These are phyloP conservation scores for Drosophila lacertosa DNA, from an alignment of 1,140 invertebrate species.

Conservation along the genomic window DNA sequence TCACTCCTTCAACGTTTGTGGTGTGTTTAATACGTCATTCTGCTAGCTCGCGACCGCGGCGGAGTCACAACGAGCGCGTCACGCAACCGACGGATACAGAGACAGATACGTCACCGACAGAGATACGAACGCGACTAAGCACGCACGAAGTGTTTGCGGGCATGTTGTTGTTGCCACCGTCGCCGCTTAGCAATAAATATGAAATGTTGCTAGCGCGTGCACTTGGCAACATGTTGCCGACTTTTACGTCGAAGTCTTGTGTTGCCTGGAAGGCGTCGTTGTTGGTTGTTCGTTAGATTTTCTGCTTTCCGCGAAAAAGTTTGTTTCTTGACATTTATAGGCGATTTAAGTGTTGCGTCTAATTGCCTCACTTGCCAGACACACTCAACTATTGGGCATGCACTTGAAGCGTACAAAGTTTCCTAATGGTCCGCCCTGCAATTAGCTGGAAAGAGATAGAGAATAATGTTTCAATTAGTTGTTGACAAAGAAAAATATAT, in stretches of 20 bases:
- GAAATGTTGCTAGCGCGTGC: conserved; percentile 43
- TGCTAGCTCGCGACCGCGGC: conserved; percentile 26
- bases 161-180: conserved; percentile 54
- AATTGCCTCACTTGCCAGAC: conserved; percentile 67
- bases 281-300: conserved; percentile 38
- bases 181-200: conserved; percentile 36
- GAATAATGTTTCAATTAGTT: conserved; percentile 72
- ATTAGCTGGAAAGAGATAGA: conserved; percentile 35
- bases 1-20: not conserved
- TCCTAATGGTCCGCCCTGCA: conserved; percentile 36
- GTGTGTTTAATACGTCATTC: conserved; percentile 40
- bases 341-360: conserved; percentile 62
- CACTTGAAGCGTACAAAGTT: conserved; percentile 26
- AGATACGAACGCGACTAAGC: conserved; percentile 58
- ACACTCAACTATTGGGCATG: not conserved
- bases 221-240: conserved; percentile 59
- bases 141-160: conserved; percentile 40
- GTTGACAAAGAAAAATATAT: conserved; percentile 52
- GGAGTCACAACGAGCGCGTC: conserved; percentile 39
- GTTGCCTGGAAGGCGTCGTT: conserved; percentile 48
- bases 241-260: conserved; percentile 22
- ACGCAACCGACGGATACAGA: conserved; percentile 52
- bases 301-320: conserved; percentile 64
- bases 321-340: conserved; percentile 71
- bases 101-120: conserved; percentile 57